Base-by-base conservation (phyloP, 2,797 vertebrate species). In the Myioborus melanocephalus region DNA sequence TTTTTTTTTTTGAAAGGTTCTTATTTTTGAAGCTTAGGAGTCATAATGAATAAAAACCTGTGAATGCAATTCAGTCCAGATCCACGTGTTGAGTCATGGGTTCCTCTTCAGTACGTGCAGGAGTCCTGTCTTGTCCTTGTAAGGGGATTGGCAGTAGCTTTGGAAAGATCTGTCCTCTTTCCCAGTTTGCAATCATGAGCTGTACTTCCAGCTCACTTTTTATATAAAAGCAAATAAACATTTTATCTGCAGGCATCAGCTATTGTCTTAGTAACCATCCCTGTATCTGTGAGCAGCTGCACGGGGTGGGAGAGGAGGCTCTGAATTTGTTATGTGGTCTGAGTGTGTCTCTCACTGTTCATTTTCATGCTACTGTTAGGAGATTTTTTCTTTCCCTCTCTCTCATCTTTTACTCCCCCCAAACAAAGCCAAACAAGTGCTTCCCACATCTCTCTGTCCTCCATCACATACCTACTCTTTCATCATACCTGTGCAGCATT, bases 121-220 rank as follows among this genome's bases (percentile, higher is more conserved):
- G 44, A 89, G 24, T 80, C 75, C 81, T 60, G 85, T 59, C 43
- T 18, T 34, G 8, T 56, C 94, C 87, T 55, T 70, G 65, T 77
- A 90, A 93, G 75, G 61, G 39, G 71, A 61, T 61, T 91, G 90
- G 91, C 90, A 92, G 34, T 24, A 85, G 64, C 75, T 91, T 69
- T 85, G 87, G 90, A 93, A 96, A 93, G 56, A 90, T 61, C 78
- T 73, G 49, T 30, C 12, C 34, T 80, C 65, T 68, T 77, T 63
- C 60, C 34, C 52, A 32, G 30, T 77, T 73, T 46, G 27, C 27
- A 23, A 16, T 76, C 60, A 17, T 46, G n/a, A 86, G 47, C 72
- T 9, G 2, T n/a, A 35, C 35, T 87, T 89, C 60, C 82, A 86
- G 53, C n/a, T 69, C 39, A n/a, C 12, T 43, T 44, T 53, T 85